A percentile compares a stretch with the other conserved stretches of the same genome.
Conservation (phyloP, 1,140 invertebrate species). For the Platyscapa corneri region DNA sequence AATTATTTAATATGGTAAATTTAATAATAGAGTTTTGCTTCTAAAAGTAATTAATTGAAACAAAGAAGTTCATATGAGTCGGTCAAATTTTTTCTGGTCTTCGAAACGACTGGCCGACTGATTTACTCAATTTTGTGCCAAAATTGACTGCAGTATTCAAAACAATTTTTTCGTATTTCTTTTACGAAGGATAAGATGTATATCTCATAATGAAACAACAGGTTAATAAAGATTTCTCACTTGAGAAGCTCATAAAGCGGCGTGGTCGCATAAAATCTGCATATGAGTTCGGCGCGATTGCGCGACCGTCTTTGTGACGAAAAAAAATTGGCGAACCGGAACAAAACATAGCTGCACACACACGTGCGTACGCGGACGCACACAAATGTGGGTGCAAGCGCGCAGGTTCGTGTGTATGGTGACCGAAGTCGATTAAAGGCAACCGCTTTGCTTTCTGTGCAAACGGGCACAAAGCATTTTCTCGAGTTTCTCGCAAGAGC, state of each 20-base stretch:
- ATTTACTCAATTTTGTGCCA: too few species aligned
- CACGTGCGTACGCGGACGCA: too few species aligned
- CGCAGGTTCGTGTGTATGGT: neutral
- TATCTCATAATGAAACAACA: neutral
- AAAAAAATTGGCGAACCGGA: too few species aligned
- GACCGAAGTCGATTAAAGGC: neutral
- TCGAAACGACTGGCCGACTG: neutral
- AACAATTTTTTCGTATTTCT: neutral
- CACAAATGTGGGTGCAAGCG: too few species aligned
- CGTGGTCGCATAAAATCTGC: neutral
- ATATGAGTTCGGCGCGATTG: too few species aligned
- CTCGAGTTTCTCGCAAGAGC: slow-evolving; percentile 49
- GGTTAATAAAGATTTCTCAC: neutral
- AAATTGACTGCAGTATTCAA: neutral
- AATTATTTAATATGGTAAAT: too few species aligned
- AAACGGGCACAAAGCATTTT: slow-evolving; percentile 18
- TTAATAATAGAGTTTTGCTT: too few species aligned
- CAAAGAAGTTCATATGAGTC: neutral
- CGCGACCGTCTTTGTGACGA: too few species aligned
- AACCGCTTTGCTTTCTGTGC: neutral
- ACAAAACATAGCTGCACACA: too few species aligned
- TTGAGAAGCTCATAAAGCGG: neutral
- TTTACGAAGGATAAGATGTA: neutral
- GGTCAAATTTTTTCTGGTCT: neutral
- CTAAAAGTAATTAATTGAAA: neutral